These are phyloP conservation scores for Rhinichthys osculus DNA, from an alignment of 2,797 vertebrate species.

Conservation along the genomic window DNA sequence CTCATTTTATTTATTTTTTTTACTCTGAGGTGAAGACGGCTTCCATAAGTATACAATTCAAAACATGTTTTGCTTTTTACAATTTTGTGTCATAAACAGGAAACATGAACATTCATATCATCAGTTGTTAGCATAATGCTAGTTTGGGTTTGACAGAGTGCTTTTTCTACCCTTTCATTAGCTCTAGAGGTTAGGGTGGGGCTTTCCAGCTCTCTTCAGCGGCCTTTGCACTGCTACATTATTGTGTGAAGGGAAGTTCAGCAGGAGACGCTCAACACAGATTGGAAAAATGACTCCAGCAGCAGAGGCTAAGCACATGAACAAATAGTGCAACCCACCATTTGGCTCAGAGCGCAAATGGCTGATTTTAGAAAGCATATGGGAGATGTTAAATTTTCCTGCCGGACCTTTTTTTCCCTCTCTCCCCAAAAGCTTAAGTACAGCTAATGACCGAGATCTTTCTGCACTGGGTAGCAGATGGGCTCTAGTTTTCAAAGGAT, in stretches of 20 bases:
- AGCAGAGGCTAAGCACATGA: conserved; percentile 52
- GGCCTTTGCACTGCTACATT: conserved; percentile 41
- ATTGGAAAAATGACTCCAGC: conserved; percentile 45
- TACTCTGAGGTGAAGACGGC: not conserved
- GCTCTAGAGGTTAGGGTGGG: conserved; percentile 52
- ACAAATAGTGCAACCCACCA: conserved; percentile 47
- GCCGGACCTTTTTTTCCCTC: conserved; percentile 45
- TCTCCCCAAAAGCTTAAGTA: conserved; percentile 48
- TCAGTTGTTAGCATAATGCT: conserved; percentile 59
- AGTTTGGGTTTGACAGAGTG: conserved; percentile 61
- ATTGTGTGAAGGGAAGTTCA: conserved; percentile 36
- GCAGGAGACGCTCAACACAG: conserved; percentile 36
- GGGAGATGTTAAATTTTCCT: conserved; percentile 60
- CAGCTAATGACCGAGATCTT: conserved; percentile 53
- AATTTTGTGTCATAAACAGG: conserved; percentile 51
- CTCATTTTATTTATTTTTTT: not conserved
- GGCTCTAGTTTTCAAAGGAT: conserved; percentile 38
- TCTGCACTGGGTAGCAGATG: conserved; percentile 58
- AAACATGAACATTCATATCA: conserved; percentile 55
- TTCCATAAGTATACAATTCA: not conserved
- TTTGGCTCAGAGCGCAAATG: conserved; percentile 49
- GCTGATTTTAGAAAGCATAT: conserved; percentile 55
- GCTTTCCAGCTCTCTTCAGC: conserved; percentile 42
- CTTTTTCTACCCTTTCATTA: conserved; percentile 60
- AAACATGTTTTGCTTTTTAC: conserved; percentile 3